Evolutionary conservation across 2,888 invertebrate genomes (phyloP).

Genomic region (Andrena dorsata): DNA sequence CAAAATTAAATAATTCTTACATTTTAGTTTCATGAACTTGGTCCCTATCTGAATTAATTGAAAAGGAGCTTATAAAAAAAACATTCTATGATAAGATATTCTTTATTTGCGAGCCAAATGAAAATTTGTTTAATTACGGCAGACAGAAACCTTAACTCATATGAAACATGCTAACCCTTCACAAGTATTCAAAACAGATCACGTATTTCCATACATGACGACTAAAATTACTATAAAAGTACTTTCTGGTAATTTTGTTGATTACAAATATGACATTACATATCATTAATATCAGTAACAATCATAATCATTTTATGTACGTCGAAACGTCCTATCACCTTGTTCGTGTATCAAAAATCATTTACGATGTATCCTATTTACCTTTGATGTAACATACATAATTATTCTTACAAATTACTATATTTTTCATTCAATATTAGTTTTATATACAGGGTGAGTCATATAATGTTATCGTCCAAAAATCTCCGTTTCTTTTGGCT

Average conservation of each 20-base stretch:
- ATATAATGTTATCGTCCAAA: constrained; percentile 5
- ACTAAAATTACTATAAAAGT: constrained; percentile 10
- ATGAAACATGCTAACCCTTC: constrained; percentile 35
- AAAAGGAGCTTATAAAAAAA: background rate
- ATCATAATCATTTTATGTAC: constrained; percentile 10
- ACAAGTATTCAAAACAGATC: constrained; percentile 31
- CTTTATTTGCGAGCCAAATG: constrained; percentile 48
- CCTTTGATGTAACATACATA: constrained; percentile 2
- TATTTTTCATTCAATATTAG: constrained; percentile 7
- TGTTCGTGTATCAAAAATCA: constrained; percentile 14
- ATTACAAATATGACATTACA: background rate
- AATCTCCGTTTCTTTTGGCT: too few relatives aligned
- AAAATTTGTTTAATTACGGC: constrained; percentile 49
- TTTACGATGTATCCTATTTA: constrained; percentile 10
- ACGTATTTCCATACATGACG: constrained; percentile 24
- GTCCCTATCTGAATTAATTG: constrained; percentile 12
- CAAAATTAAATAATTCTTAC: constrained; percentile 4
- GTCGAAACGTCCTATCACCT: constrained; percentile 21
- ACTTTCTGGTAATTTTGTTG: background rate
- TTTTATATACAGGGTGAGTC: background rate
- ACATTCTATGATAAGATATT: constrained; percentile 10
- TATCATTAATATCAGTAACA: constrained; percentile 8
- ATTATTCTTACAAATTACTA: constrained; percentile 1
- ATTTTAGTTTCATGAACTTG: constrained; percentile 16
- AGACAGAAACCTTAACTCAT: constrained; percentile 25